Base-by-base conservation (phyloP, 2,797 vertebrate species). In the Prionace glauca region DNA sequence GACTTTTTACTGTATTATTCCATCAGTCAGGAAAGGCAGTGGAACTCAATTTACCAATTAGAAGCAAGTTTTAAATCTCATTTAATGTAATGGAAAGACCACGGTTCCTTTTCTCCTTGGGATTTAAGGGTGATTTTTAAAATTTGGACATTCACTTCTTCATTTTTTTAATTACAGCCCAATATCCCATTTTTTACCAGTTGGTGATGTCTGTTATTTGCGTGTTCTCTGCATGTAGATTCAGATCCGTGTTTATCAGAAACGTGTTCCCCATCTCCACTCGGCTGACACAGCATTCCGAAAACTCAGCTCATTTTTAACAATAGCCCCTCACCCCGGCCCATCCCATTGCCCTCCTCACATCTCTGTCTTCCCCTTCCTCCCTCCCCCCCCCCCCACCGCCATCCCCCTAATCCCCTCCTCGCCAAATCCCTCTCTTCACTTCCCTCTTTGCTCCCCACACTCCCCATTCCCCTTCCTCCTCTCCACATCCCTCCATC, bases 301-400 rank as follows among this genome's bases (percentile, higher is more conserved):
- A 96, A 96, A 96, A 96, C 96, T 95, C 84, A 96, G 97, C 96
- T 81, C 97, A 97, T 96, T 96, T 97, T 97, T 96, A 96, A 97
- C 97, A 97, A 96, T 97, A 97, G 96, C 95, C 96, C 97, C 97
- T 96, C 97, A 97, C n/a, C 3, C 32, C n/a, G 24, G 1, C 24
- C 72, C 8, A 10, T 97, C 77, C 3, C n/a, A 11, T 77, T 32
- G 62, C 36, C 36, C n/a, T 36, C 16, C 79, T 1, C 16, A 16
- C 18, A 98, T 97, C 98, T 9, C 50, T 60, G 1, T 2, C 11
- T 60, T 26, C 26, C 50, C 20, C 81, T 12, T 41, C 1, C 81
- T 36, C 81, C 12, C n/a, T 65, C 0, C 14, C 62, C 14, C 62
- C 62, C 4, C 41, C 41, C 0, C 45, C 45, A 50, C 45, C 45